These are phyloP conservation scores for Caradrina kadenii DNA, from an alignment of 2,888 invertebrate genomes.

Conservation along the genomic window DNA sequence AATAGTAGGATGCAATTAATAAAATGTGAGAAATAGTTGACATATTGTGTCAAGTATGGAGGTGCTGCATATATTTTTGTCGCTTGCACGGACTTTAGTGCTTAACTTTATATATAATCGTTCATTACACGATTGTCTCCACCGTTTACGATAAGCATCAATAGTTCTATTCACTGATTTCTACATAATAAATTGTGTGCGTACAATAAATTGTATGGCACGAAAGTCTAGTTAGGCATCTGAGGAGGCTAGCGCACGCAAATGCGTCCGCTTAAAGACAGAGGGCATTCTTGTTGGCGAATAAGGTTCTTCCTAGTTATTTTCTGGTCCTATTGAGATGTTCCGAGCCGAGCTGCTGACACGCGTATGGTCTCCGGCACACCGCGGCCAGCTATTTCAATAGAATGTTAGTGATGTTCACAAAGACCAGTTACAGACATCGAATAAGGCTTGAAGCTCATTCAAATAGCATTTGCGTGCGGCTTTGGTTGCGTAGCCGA, in stretches of 20 bases:
- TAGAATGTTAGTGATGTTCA: conserved; percentile 69
- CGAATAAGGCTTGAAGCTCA: conserved; percentile 65
- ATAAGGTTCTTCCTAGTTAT: conserved; percentile 79
- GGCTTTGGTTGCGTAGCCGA: conserved; percentile 50
- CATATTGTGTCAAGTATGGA: conserved; percentile 77
- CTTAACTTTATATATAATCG: conserved; percentile 49
- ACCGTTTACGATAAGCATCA: conserved; percentile 58
- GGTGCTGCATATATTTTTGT: conserved; percentile 69
- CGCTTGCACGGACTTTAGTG: conserved; percentile 52
- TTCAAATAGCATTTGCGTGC: conserved; percentile 66
- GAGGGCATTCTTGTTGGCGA: conserved; percentile 77
- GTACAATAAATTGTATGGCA: conserved; percentile 63
- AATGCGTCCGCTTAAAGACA: conserved; percentile 75
- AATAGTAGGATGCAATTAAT: conserved; percentile 73
- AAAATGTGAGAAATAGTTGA: conserved; percentile 86
- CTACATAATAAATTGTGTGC: conserved; percentile 60
- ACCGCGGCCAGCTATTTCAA: conserved; percentile 72
- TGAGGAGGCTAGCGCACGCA: conserved; percentile 61
- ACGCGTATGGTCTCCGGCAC: conserved; percentile 77
- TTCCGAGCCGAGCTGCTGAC: conserved; percentile 78
- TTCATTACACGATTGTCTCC: conserved; percentile 50
- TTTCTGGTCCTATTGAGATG: conserved; percentile 83
- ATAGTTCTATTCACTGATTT: conserved; percentile 61
- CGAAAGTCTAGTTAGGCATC: conserved; percentile 63
- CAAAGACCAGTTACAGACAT: conserved; percentile 66